Evolutionary conservation across 1,140 invertebrate genomes (phyloP), one percentile per base, ranked within the genome.

Genomic region (Pseudomyrmex flavicornis): DNA sequence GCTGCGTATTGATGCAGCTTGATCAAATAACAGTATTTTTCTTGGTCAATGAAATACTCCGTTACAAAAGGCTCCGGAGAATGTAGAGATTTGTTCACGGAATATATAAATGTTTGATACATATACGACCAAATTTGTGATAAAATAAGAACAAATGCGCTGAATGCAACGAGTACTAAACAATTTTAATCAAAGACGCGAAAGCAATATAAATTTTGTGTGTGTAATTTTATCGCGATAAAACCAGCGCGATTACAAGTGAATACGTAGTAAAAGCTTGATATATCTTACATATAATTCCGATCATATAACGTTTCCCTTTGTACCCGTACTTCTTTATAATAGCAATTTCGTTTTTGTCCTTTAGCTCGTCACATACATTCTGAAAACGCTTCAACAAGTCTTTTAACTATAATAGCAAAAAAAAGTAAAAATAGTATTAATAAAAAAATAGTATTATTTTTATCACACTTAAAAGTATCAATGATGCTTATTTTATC

Each of bases 11-110:
- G 0, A 13, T 77, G 75, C 35, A 68, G 1, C 3, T 5, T 12
- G 1, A 68, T 77, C 46, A 77, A 58, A 22, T n/a, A 26, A 2
- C 1, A 77, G 61, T 77, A 77, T 56, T 48, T 68, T 68, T 77
- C 62, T 46, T 68, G n/a, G 58, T 77, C 75, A 44, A 77, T n/a
- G 58, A 77, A 68, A 2, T 77, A 68, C 46, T 77, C 75, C 8
- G 50, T 46, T n/a, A 10, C 1, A n/a, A 68, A 2, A 20, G 46
- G 8, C 3, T 0, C 0, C 52, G 75, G 10, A 48, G 1, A 7
- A 46, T 8, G 63, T 44, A 44, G 50, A 46, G 63, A 79, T 12
- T 58, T 9, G 1, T 59, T 79, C 4, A 3, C 56, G 8, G 22
- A 9, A 1, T 46, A 5, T 22, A 69, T 2, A 13, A 12, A 46